A percentile compares a stretch with the other conserved stretches of the same genome.
These are phyloP conservation scores for Sarcoramphus papa DNA, from an alignment of 2,797 vertebrate genomes.

Conservation along the genomic window DNA sequence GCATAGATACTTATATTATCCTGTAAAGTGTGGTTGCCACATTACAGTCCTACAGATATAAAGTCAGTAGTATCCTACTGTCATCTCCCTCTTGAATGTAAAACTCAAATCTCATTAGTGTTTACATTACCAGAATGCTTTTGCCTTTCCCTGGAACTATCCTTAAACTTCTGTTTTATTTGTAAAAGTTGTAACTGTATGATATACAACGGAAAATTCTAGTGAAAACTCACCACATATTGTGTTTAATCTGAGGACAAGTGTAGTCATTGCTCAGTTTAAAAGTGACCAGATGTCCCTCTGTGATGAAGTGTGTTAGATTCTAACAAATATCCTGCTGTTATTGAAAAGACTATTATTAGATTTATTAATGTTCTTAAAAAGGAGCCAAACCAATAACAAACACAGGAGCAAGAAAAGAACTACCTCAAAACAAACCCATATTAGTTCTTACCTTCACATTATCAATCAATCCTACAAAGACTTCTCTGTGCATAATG, in stretches of 20 bases:
- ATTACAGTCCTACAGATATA: background rate
- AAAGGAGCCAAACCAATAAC: background rate
- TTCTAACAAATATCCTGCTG: background rate
- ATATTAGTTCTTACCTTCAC: background rate
- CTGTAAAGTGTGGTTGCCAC: background rate
- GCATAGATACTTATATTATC: background rate
- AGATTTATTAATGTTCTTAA: background rate
- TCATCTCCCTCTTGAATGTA: background rate
- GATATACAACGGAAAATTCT: background rate
- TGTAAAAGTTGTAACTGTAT: background rate
- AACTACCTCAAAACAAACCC: background rate
- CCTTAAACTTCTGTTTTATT: background rate
- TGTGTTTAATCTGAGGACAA: background rate
- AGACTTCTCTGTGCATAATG: background rate
- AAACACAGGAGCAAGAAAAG: background rate
- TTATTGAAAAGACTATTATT: background rate
- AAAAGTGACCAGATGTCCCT: background rate
- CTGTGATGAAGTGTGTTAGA: background rate
- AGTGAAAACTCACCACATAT: background rate
- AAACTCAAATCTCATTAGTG: background rate
- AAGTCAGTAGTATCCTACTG: background rate
- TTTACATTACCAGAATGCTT: background rate
- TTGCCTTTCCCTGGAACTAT: background rate
- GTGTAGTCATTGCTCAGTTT: background rate
- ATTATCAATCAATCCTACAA: background rate